A percentile compares a stretch with the other conserved stretches of the same genome.
phyloP scores from a whole-genome alignment of 2,113 vertebrate genomes.

The Mormyrus iriodes region DNA sequence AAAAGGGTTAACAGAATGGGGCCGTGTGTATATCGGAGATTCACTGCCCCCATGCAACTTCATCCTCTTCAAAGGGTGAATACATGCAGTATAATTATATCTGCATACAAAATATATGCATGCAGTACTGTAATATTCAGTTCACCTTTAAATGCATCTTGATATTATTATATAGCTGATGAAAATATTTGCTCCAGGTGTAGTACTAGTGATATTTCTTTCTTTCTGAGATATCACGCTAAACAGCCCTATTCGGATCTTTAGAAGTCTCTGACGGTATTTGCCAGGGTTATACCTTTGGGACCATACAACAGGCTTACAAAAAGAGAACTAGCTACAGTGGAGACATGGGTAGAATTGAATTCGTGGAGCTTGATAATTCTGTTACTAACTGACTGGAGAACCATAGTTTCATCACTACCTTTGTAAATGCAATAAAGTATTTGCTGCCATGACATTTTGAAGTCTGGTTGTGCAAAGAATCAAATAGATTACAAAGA shows the following conservation, averaged over 20 bases:
- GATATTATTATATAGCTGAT: not conserved
- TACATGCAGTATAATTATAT: slow-evolving; percentile 10
- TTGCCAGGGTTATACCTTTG: slow-evolving; percentile 41
- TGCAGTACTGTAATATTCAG: not conserved
- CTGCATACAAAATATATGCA: not conserved
- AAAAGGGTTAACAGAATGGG: slow-evolving; percentile 37
- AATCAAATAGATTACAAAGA: not conserved
- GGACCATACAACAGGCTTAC: slow-evolving; percentile 31
- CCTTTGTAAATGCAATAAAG: slow-evolving; percentile 1
- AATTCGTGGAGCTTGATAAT: slow-evolving; percentile 35
- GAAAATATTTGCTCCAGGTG: not conserved
- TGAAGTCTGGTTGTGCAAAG: slow-evolving; percentile 2
- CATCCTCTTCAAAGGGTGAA: not conserved
- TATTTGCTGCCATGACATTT: not conserved
- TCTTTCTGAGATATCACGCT: not conserved
- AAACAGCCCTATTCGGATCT: not conserved
- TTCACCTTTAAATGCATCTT: not conserved
- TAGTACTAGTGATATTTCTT: not conserved
- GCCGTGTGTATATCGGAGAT: slow-evolving; percentile 29
- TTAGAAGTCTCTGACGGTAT: slow-evolving; percentile 39
- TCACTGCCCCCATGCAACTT: not conserved
- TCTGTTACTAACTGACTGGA: slow-evolving; percentile 12
- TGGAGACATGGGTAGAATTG: slow-evolving; percentile 38
- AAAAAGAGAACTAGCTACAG: slow-evolving; percentile 30
- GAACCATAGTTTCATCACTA: not conserved